Base-by-base conservation (phyloP, 2,113 vertebrate genomes). In the Lophura nycthemera region DNA sequence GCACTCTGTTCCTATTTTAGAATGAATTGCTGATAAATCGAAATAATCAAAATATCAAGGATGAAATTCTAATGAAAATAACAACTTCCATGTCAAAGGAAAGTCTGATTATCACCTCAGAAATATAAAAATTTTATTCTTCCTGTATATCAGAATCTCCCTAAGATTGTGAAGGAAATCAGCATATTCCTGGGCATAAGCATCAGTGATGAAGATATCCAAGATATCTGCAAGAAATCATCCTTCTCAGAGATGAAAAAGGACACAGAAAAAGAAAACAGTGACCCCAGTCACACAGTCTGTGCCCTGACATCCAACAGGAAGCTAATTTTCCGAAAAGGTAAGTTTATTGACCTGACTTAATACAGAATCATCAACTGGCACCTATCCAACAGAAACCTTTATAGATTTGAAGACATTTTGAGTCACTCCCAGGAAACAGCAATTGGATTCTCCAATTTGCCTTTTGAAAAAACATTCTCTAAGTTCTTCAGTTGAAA, bases 201-300 rank as follows among this genome's bases (percentile, higher is more conserved):
- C 0, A 0, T 96, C 63, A 97, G 36, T 16, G 96, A 98, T 13
- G 83, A 34, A 0, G 89, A 97, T 8, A 95, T 98, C 29, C 71
- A 90, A 67, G 90, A 97, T 13, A 96, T 98, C 88, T 96, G 96
- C 64, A 40, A 43, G 57, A 97, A 96, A 65, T 97, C 95, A 1
- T 98, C 97, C 0, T 98, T 98, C 93, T 96, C 70, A 13, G 96
- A 97, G 94, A 98, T 98, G 98, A 98, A 98, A 92, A 96, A 4
- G 1, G 89, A 96, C 6, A 86, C 93, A 4, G 90, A 95, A 22
- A 98, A 97, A 79, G 97, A 97, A 42, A 98, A 96, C 25, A 63
- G 15, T 0, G 71, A 97, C 20, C 84, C 94, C 17, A 96, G 15
- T 38, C 91, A 95, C 83, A 98, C 97, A 0, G 96, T 98, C 56